phyloP scores from a whole-genome alignment of 2,888 invertebrate species.

The Nezara viridula region DNA sequence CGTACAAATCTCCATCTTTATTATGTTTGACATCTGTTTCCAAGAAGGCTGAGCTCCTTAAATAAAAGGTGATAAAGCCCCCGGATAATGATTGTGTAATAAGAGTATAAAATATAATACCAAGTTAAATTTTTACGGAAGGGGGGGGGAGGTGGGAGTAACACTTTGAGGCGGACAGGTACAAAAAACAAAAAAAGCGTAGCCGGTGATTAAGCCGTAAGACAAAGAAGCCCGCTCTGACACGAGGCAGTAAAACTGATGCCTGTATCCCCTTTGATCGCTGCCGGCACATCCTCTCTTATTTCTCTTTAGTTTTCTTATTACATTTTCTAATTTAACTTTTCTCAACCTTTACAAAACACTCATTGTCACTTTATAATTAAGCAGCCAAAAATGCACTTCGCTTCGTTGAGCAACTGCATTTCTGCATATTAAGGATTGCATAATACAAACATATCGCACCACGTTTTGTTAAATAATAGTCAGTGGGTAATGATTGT shows the following conservation, averaged over 20 bases:
- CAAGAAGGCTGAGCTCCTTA: neutral
- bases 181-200: neutral
- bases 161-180: conserved; percentile 40
- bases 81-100: conserved; percentile 46
- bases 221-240: conserved; percentile 45
- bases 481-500: no score
- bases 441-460: neutral
- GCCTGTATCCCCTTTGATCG: neutral
- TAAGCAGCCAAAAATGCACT: neutral
- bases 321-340: conserved; percentile 31
- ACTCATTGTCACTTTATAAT: neutral
- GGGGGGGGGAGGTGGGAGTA: conserved; percentile 18
- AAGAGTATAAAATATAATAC: conserved; percentile 51
- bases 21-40: neutral
- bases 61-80: conserved; percentile 1
- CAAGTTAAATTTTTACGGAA: neutral
- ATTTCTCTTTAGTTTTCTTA: neutral
- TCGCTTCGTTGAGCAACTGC: neutral
- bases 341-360: conserved; percentile 4
- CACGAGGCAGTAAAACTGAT: conserved; percentile 46
- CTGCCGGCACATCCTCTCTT: neutral
- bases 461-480: neutral
- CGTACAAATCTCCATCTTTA: neutral
- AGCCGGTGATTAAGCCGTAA: conserved; percentile 25
- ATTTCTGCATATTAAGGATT: neutral